Evolutionary conservation across 1,140 invertebrate genomes (phyloP).

Genomic region (Penaeus japonicus): DNA sequence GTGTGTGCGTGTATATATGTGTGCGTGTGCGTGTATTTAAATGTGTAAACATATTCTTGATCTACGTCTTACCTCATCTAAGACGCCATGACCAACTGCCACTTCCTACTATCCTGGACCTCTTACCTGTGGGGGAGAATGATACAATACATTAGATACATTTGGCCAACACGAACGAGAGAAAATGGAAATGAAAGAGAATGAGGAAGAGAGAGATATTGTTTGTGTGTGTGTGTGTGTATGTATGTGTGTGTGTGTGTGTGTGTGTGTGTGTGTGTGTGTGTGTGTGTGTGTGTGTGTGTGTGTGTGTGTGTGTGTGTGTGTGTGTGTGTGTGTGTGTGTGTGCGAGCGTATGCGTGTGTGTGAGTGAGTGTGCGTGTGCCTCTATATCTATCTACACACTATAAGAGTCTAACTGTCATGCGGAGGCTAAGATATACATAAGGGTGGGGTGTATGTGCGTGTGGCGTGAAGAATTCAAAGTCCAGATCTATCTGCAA

Average conservation of each 20-base stretch:
- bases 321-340: constrained; percentile 34
- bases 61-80: too few species aligned
- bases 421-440: too few species aligned
- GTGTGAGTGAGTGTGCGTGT: neutral
- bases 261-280: neutral
- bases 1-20: neutral
- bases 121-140: too few species aligned
- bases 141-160: too few species aligned
- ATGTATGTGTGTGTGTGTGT: neutral
- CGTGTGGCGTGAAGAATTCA: neutral
- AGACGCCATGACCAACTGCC: too few species aligned
- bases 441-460: neutral
- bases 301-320: neutral
- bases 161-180: neutral
- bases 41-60: too few species aligned
- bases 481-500: too few species aligned
- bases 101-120: too few species aligned
- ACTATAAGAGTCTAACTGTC: too few species aligned
- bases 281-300: neutral
- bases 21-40: neutral
- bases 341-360: constrained; percentile 19
- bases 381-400: neutral
- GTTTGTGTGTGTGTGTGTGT: neutral
- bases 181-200: constrained; percentile 12
- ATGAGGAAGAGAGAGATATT: constrained; percentile 1